Conservation (phyloP, 2,888 invertebrate genomes). For the Ophion obscuratus region DNA sequence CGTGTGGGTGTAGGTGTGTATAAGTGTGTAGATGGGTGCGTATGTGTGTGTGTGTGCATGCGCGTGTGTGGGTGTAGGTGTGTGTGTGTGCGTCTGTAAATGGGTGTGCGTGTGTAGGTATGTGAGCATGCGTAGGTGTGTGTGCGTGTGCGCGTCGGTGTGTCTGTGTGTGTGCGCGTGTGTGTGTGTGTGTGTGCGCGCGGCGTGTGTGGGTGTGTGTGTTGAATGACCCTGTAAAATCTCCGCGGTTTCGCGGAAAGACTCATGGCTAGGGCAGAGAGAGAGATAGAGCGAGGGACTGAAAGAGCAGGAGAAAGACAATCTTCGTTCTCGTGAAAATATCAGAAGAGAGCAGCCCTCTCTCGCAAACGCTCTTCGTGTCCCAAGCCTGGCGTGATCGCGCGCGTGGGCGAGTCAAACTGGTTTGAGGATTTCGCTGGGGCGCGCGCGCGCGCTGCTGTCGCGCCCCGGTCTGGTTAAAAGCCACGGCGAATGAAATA, state of each 20-base stretch:
- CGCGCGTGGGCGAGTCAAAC: slow-evolving; percentile 74
- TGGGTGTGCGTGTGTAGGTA: too few species aligned
- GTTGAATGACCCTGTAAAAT: background rate
- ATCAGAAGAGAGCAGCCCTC: slow-evolving; percentile 30
- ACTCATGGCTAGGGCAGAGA: background rate
- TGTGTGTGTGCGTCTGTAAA: too few species aligned
- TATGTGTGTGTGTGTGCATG: too few species aligned
- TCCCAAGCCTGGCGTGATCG: slow-evolving; percentile 51
- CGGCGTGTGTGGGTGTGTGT: too few species aligned
- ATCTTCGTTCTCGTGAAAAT: slow-evolving; percentile 8
- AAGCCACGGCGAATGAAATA: slow-evolving; percentile 60
- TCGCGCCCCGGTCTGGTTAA: slow-evolving; percentile 59
- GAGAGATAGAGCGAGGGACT: background rate
- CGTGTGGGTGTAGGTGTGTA: too few species aligned
- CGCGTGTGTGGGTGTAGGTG: too few species aligned
- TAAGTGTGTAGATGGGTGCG: too few species aligned
- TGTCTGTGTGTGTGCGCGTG: too few species aligned
- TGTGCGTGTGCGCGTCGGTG: too few species aligned
- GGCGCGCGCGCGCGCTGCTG: slow-evolving; percentile 55
- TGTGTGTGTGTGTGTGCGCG: too few species aligned
- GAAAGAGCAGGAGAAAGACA: background rate
- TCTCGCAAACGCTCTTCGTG: slow-evolving; percentile 21
- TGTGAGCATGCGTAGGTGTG: too few species aligned
- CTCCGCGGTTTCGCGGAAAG: slow-evolving; percentile 1
- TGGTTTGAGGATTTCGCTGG: slow-evolving; percentile 67